Evolutionary conservation across 2,888 invertebrate species (phyloP).

Genomic region (Drosophila acutilabella): DNA sequence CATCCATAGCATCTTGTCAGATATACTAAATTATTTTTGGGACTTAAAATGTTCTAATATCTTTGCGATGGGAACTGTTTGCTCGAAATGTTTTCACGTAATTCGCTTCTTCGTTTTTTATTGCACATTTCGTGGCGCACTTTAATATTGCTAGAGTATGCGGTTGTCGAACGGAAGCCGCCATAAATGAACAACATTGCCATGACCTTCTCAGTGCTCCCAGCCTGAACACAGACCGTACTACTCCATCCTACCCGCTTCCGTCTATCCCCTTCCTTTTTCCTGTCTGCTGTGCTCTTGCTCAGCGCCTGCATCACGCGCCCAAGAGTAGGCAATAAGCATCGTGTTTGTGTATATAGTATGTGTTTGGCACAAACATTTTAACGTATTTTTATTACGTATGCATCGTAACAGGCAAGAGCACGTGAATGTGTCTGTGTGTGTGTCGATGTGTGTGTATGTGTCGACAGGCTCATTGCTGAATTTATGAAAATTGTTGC

Average conservation of each 20-base stretch:
- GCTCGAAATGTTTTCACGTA: conserved; percentile 8
- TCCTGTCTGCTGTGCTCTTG: conserved; percentile 9
- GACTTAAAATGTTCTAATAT: background rate
- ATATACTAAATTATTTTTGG: too few species aligned
- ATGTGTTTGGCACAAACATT: conserved; percentile 70
- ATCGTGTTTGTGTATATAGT: conserved; percentile 69
- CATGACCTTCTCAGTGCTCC: conserved; percentile 42
- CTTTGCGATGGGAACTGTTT: background rate
- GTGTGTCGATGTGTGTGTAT: conserved; percentile 24
- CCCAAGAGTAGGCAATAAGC: conserved; percentile 79
- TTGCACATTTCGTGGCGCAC: conserved; percentile 26
- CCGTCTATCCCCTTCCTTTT: background rate
- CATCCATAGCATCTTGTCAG: too few species aligned
- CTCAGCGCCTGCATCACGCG: conserved; percentile 43
- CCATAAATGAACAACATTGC: conserved; percentile 71
- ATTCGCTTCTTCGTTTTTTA: conserved; percentile 30
- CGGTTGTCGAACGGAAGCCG: conserved; percentile 61
- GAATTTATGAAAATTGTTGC: conserved; percentile 78
- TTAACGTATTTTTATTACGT: conserved; percentile 81
- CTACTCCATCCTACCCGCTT: background rate
- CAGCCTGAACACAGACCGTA: background rate
- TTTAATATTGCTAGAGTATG: conserved; percentile 48
- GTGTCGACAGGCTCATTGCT: conserved; percentile 74
- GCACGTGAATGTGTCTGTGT: conserved; percentile 18
- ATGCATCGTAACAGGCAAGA: conserved; percentile 36